Conservation (phyloP, 1,140 invertebrate species). For the Zaprionus ghesquierei region DNA sequence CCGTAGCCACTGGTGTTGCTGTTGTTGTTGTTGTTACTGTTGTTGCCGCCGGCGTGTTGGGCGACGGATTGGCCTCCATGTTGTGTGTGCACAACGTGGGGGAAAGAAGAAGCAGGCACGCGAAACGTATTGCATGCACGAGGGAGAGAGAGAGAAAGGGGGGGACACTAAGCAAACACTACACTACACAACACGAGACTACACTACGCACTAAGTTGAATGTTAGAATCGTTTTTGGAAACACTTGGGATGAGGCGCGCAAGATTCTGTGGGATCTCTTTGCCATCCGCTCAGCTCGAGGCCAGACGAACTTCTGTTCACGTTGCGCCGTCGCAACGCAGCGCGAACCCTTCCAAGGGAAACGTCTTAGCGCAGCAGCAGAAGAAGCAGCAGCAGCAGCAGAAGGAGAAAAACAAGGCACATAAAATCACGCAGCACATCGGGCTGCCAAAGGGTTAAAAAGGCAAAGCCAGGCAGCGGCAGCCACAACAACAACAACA, state of each 20-base stretch:
- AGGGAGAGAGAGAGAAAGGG: constrained; percentile 22
- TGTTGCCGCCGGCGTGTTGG: constrained; percentile 38
- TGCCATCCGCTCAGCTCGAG: constrained; percentile 75
- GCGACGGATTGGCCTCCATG: constrained; percentile 56
- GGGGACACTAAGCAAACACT: constrained; percentile 21
- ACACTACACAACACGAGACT: constrained; percentile 12
- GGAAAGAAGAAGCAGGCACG: constrained; percentile 49
- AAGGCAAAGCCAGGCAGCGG: constrained; percentile 33
- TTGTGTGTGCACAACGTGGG: no score
- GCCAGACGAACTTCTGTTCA: constrained; percentile 78
- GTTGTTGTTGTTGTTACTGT: constrained; percentile 17
- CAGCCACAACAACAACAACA: constrained; percentile 16
- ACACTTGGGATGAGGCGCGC: constrained; percentile 46
- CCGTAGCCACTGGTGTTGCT: background rate
- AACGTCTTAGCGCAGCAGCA: constrained; percentile 35
- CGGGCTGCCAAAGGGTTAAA: constrained; percentile 57
- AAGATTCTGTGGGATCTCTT: constrained; percentile 47
- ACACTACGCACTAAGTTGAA: constrained; percentile 29
- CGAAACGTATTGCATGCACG: constrained; percentile 61
- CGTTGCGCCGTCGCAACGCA: constrained; percentile 36
- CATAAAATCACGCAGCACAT: constrained; percentile 59
- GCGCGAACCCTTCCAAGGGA: constrained; percentile 68
- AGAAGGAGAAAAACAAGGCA: constrained; percentile 56
- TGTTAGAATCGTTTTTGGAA: background rate
- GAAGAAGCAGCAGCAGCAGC: background rate